These are phyloP conservation scores for Sycobia sp. DNA, from an alignment of 1,140 invertebrate genomes.

Conservation along the genomic window DNA sequence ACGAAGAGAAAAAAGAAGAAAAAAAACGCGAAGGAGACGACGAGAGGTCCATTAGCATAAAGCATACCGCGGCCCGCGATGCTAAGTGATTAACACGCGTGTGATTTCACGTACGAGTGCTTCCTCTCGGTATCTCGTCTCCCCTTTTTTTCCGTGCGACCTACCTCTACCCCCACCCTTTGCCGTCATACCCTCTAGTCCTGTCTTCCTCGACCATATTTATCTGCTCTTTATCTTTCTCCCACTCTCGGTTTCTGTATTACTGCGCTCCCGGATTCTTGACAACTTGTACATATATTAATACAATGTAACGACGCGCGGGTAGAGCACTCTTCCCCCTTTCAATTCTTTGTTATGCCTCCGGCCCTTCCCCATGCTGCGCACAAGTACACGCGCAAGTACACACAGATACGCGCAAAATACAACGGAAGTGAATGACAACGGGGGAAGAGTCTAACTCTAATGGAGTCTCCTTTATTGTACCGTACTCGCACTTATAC, in stretches of 20 bases:
- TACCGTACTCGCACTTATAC: too few species aligned
- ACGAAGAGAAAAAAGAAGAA: neutral
- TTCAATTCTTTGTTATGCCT: slow-evolving; percentile 1
- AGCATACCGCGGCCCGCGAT: slow-evolving; percentile 15
- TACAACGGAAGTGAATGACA: slow-evolving; percentile 27
- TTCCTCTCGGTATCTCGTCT: too few species aligned
- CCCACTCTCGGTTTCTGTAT: too few species aligned
- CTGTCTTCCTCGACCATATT: neutral
- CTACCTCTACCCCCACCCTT: too few species aligned
- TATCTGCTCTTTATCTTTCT: slow-evolving; percentile 3
- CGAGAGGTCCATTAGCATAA: slow-evolving; percentile 15
- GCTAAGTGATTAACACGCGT: slow-evolving; percentile 31
- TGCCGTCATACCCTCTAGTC: neutral
- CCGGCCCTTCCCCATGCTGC: neutral
- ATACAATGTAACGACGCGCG: slow-evolving; percentile 16
- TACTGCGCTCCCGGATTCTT: neutral
- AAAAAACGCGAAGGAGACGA: neutral
- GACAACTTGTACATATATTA: slow-evolving; percentile 9
- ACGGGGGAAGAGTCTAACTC: neutral
- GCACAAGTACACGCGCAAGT: too few species aligned
- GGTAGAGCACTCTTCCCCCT: too few species aligned
- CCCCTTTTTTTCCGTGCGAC: too few species aligned
- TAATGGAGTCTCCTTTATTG: slow-evolving; percentile 27
- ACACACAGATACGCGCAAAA: too few species aligned
- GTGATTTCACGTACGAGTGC: slow-evolving; percentile 25